These are phyloP conservation scores for Cyphomyrus plagiostoma DNA, from an alignment of 2,113 vertebrate species.

Conservation along the genomic window DNA sequence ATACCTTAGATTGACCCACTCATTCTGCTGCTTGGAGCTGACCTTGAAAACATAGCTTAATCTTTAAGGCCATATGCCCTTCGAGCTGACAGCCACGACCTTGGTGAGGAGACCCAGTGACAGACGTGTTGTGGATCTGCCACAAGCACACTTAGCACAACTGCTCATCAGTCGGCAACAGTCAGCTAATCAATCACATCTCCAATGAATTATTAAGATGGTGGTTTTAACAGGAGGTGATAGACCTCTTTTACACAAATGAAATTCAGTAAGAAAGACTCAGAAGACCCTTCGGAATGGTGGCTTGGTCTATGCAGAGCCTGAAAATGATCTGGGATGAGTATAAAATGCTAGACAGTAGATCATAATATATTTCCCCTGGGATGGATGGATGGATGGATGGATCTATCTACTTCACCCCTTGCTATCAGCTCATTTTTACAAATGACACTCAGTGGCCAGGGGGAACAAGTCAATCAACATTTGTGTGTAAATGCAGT, in stretches of 20 bases:
- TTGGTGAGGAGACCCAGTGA: background rate
- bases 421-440: background rate
- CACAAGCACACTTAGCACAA: slow-evolving; percentile 34
- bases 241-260: slow-evolving; percentile 43
- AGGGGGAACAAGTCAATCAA: background rate
- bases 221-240: slow-evolving; percentile 27
- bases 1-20: background rate
- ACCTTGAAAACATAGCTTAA: background rate
- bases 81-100: slow-evolving; percentile 36
- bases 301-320: slow-evolving; percentile 11
- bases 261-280: slow-evolving; percentile 30
- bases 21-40: background rate
- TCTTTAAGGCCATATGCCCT: slow-evolving; percentile 22
- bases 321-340: background rate
- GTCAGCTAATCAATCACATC: slow-evolving; percentile 39
- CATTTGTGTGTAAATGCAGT: background rate
- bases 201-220: slow-evolving; percentile 37
- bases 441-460: background rate
- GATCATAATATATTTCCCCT: background rate
- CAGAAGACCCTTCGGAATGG: slow-evolving; percentile 22
- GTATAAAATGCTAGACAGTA: background rate
- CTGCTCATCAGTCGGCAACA: slow-evolving; percentile 25
- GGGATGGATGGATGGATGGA: background rate
- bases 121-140: background rate
- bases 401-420: background rate